These are phyloP conservation scores for Riparia riparia DNA, from an alignment of 2,113 vertebrate genomes.

Conservation along the genomic window DNA sequence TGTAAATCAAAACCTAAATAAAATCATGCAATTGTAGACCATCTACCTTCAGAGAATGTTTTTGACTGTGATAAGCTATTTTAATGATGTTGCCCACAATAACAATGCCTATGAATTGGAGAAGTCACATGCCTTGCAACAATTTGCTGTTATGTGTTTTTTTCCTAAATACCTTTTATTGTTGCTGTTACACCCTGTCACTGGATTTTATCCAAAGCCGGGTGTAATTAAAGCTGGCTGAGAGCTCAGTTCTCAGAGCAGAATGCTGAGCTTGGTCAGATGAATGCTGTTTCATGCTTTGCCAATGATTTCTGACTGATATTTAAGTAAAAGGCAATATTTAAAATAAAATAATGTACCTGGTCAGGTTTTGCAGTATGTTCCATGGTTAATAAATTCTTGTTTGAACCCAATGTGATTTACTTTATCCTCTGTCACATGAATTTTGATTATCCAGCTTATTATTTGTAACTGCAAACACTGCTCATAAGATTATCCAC, in stretches of 20 bases:
- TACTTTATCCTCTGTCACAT: not conserved
- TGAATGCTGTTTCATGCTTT: not conserved
- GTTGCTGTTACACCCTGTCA: not conserved
- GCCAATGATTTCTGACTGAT: not conserved
- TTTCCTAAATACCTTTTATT: constrained; percentile 6
- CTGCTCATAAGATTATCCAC: not conserved
- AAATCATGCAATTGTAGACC: not conserved
- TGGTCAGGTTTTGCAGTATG: not conserved
- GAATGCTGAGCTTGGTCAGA: not conserved
- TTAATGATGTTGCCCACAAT: constrained; percentile 7
- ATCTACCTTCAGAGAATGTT: constrained; percentile 3
- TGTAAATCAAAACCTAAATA: constrained; percentile 33
- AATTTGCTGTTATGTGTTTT: not conserved
- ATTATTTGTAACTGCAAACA: not conserved
- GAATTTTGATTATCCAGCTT: not conserved
- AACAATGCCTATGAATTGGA: not conserved
- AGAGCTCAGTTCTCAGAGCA: not conserved
- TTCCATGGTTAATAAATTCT: not conserved
- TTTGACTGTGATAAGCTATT: not conserved
- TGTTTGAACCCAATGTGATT: not conserved
- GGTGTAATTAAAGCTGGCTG: not conserved
- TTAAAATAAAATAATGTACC: not conserved
- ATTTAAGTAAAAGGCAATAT: not conserved
- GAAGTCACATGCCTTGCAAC: not conserved
- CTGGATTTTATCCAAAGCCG: not conserved